Conservation (phyloP, 2,888 invertebrate genomes). For the Melanchra persicariae region DNA sequence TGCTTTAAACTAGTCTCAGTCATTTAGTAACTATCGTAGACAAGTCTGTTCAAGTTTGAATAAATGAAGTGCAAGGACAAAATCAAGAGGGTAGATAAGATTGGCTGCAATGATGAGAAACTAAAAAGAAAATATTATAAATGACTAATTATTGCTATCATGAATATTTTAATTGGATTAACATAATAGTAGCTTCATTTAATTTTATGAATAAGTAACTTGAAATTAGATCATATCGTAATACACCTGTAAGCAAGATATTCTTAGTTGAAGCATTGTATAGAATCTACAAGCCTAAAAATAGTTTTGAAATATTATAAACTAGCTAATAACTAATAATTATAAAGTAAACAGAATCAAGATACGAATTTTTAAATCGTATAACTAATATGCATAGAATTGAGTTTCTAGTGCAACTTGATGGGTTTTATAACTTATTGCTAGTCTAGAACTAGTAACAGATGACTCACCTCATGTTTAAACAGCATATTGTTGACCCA, state of each 20-base stretch:
- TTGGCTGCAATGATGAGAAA: neutral
- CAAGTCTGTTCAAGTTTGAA: neutral
- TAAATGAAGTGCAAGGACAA: slow-evolving; percentile 2
- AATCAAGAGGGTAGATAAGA: slow-evolving; percentile 14
- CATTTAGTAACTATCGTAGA: neutral
- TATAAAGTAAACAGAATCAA: neutral
- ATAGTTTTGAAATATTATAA: neutral
- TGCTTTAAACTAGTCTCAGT: neutral
- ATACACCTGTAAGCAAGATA: neutral
- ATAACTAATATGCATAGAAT: neutral
- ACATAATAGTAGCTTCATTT: neutral
- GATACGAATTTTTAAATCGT: neutral
- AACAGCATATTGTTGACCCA: slow-evolving; percentile 85
- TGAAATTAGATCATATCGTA: neutral
- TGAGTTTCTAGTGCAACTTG: neutral
- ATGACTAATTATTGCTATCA: no score
- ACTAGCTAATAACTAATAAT: neutral
- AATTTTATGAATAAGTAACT: neutral
- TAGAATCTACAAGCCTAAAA: neutral
- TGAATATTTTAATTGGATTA: slow-evolving; percentile 12
- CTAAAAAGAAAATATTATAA: neutral
- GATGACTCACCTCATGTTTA: slow-evolving; percentile 73
- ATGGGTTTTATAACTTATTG: neutral
- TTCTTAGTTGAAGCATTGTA: neutral
- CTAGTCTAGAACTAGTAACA: neutral